Evolutionary conservation across 1,140 invertebrate genomes (phyloP).

Genomic region (Zaprionus kolodkinae): DNA sequence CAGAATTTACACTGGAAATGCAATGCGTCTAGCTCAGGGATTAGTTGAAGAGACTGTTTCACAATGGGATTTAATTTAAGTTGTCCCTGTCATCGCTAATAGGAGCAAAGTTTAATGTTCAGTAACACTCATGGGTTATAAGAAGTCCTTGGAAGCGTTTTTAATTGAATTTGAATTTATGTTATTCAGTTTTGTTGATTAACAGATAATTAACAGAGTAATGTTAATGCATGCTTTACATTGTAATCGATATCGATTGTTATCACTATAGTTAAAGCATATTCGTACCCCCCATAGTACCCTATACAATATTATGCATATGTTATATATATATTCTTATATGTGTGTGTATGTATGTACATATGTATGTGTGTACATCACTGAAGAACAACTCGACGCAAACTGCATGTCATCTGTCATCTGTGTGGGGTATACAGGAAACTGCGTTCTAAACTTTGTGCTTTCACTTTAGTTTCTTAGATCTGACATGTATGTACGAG

Average conservation of each 20-base stretch:
- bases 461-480: not conserved
- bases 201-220: too few relatives aligned
- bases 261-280: too few relatives aligned
- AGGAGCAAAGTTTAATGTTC: too few relatives aligned
- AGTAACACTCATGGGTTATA: too few relatives aligned
- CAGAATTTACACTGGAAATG: conserved; percentile 17
- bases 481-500: not conserved
- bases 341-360: not conserved
- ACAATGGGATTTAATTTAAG: not conserved
- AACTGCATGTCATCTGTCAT: conserved; percentile 4
- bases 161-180: too few relatives aligned
- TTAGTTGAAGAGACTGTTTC: not conserved
- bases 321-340: too few relatives aligned
- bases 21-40: conserved; percentile 1
- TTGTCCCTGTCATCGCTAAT: not conserved
- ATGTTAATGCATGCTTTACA: too few relatives aligned
- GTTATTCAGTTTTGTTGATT: too few relatives aligned
- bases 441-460: conserved; percentile 1
- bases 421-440: not conserved
- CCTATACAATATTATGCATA: not conserved
- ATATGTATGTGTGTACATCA: not conserved
- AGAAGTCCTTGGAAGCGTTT: too few relatives aligned
- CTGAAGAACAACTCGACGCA: not conserved
- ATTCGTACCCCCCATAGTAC: too few relatives aligned
- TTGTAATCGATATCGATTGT: too few relatives aligned